phyloP scores from a whole-genome alignment of 2,888 invertebrate genomes.

The Andrena bucephala region DNA sequence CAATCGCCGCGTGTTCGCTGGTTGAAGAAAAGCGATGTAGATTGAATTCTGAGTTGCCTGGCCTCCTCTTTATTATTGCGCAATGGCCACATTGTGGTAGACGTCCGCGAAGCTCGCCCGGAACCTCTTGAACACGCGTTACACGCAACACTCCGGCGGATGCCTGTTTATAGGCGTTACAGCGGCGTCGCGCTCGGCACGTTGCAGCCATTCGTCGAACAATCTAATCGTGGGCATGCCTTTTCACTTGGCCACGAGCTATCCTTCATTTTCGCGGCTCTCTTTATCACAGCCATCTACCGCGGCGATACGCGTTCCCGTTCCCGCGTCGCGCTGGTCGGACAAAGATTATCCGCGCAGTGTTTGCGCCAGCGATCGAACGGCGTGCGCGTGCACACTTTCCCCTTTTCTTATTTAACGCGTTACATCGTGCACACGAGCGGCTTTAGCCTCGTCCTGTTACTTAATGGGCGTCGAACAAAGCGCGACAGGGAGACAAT shows the following conservation, averaged over 20 bases:
- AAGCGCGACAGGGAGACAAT: not conserved
- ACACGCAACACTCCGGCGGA: slow-evolving; percentile 57
- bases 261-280: slow-evolving; percentile 62
- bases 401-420: slow-evolving; percentile 29
- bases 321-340: not conserved
- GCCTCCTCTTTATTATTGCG: slow-evolving; percentile 23
- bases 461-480: slow-evolving; percentile 21
- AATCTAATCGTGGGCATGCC: slow-evolving; percentile 58
- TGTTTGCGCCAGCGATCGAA: slow-evolving; percentile 6
- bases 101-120: slow-evolving; percentile 48
- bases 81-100: slow-evolving; percentile 48
- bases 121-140: slow-evolving; percentile 56
- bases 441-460: slow-evolving; percentile 10
- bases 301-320: not conserved
- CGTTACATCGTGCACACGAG: slow-evolving; percentile 7
- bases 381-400: slow-evolving; percentile 8
- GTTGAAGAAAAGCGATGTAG: not conserved
- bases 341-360: slow-evolving; percentile 1
- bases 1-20: slow-evolving; percentile 15
- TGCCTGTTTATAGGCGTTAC: slow-evolving; percentile 41
- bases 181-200: slow-evolving; percentile 46
- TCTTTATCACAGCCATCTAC: slow-evolving; percentile 29
- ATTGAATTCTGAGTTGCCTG: slow-evolving; percentile 10
- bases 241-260: slow-evolving; percentile 49
- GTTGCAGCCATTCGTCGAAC: slow-evolving; percentile 26